phyloP scores from a whole-genome alignment of 1,140 invertebrate genomes.

The Bombus sibiricus region DNA sequence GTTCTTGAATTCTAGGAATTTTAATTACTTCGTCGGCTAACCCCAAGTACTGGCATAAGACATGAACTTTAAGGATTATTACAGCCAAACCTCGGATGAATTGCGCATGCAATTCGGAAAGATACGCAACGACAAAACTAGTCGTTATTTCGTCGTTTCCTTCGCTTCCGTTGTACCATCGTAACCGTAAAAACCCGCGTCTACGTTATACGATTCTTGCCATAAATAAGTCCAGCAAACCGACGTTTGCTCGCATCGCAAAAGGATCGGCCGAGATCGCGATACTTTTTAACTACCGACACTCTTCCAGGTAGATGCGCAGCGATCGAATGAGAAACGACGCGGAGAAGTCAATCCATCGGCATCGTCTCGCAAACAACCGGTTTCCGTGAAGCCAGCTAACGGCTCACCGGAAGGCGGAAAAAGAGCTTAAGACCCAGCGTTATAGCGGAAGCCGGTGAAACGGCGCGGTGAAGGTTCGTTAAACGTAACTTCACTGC shows the following conservation, averaged over 20 bases:
- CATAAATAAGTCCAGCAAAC: background rate
- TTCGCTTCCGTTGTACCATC: background rate
- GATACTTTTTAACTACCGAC: background rate
- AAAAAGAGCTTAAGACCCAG: conserved; percentile 14
- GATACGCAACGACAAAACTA: background rate
- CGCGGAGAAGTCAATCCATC: background rate
- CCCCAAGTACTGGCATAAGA: no score
- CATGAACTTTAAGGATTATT: background rate
- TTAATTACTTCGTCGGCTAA: background rate
- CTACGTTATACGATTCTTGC: background rate
- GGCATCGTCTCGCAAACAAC: conserved; percentile 19
- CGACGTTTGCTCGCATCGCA: background rate
- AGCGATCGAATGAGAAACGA: background rate
- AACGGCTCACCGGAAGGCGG: background rate
- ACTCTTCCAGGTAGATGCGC: background rate
- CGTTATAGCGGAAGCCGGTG: conserved; percentile 32
- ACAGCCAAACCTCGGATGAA: background rate
- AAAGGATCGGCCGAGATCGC: background rate
- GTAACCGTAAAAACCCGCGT: conserved; percentile 18
- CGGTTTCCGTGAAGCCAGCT: background rate
- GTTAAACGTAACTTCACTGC: conserved; percentile 40
- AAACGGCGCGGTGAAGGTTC: conserved; percentile 41
- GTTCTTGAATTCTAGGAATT: background rate
- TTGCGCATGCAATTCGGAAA: background rate
- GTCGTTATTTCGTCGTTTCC: background rate